phyloP scores from a whole-genome alignment of 2,797 vertebrate species.

The Cossypha heuglini region DNA sequence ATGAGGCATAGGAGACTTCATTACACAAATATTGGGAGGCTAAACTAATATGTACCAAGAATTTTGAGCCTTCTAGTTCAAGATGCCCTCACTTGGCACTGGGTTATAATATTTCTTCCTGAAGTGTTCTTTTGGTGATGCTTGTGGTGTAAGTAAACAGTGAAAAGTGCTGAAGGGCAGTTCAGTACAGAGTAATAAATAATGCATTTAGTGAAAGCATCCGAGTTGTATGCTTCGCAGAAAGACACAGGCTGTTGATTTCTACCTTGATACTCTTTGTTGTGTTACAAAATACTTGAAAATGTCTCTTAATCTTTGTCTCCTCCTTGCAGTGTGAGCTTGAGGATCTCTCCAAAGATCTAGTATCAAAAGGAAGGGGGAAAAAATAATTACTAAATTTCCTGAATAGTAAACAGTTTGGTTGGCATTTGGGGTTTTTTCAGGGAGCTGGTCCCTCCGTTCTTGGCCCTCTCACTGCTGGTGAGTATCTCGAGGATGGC shows the following conservation, averaged over 20 bases:
- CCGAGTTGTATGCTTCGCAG: background rate
- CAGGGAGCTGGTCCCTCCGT: background rate
- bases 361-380: slow-evolving; percentile 58
- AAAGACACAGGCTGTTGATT: background rate
- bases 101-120: background rate
- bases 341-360: slow-evolving; percentile 32
- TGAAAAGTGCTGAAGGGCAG: background rate
- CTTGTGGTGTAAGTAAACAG: background rate
- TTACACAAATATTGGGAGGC: background rate
- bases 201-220: background rate
- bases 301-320: slow-evolving; percentile 38
- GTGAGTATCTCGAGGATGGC: background rate
- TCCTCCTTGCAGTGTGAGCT: background rate
- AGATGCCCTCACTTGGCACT: background rate
- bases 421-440: background rate
- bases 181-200: background rate
- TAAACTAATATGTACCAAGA: background rate
- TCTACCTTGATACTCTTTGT: background rate
- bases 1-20: background rate
- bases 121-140: background rate
- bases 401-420: slow-evolving; percentile 58
- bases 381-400: slow-evolving; percentile 59
- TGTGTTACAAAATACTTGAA: background rate
- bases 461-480: background rate
- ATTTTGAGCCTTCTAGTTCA: background rate